phyloP scores from a whole-genome alignment of 2,888 invertebrate genomes.

The Autographa pulchrina region DNA sequence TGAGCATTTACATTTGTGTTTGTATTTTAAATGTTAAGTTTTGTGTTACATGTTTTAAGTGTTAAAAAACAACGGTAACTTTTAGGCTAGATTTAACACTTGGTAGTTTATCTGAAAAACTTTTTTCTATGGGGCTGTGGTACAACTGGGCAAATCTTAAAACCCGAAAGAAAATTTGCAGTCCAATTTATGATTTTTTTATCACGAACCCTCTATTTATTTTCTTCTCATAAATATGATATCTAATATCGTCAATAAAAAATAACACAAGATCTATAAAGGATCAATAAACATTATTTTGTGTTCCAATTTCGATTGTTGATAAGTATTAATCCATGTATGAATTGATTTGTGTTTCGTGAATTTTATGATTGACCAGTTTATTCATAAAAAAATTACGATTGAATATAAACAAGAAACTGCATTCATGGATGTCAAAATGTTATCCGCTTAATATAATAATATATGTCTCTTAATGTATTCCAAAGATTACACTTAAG shows the following conservation, averaged over 20 bases:
- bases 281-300: neutral
- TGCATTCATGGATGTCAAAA: slow-evolving; percentile 3
- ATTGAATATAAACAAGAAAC: neutral
- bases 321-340: neutral
- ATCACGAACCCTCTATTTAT: no score
- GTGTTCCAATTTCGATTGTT: neutral
- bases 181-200: no score
- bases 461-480: neutral
- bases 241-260: neutral
- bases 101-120: no score
- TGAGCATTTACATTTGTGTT: neutral
- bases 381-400: neutral
- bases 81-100: no score
- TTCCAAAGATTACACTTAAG: slow-evolving; percentile 6
- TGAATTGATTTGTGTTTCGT: neutral
- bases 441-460: neutral
- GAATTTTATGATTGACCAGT: neutral
- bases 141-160: no score
- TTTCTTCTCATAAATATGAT: no score
- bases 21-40: neutral
- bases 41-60: neutral
- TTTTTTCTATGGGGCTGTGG: no score
- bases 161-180: no score
- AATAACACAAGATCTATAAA: neutral
- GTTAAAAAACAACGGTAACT: no score